Base-by-base conservation (phyloP, 1,140 invertebrate species). In the Brachystomella parvula region DNA sequence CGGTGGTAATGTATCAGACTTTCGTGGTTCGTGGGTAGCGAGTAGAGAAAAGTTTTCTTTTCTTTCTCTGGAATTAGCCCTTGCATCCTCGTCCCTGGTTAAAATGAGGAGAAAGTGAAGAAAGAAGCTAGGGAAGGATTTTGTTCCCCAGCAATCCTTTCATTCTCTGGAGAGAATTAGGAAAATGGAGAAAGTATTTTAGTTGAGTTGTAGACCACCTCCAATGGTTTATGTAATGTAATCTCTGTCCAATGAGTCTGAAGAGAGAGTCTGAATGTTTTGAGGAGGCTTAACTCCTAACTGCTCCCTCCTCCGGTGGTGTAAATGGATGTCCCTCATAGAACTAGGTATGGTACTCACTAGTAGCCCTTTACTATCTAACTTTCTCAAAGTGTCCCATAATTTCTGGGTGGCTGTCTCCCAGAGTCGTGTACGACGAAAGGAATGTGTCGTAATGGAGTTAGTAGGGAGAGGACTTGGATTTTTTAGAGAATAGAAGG, bases 361-460 rank as follows among this genome's bases (percentile, higher is more conserved):
- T n/a, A n/a, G n/a, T n/a, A 53, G 12, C 3, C 49, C 49, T 15
- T 15, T 12, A 24, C 49, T 24, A 53, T 6, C 12, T 24, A 6
- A 19, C 24, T 24, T 26, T 9, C 49, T 26, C 24, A 53, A 53
- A 53, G 49, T 53, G 49, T 53, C 49, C 49, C 49, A 53, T 53
- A 53, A 53, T 53, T 53, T 24, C 49, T 53, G 49, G 49, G 49
- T 53, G 49, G 49, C 49, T 53, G 49, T 53, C 49, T 53, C n/a
- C n/a, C n/a, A n/a, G n/a, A n/a, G n/a, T n/a, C n/a, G n/a, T n/a
- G n/a, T n/a, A n/a, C n/a, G n/a, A n/a, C n/a, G n/a, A n/a, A n/a
- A n/a, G n/a, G n/a, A n/a, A n/a, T n/a, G n/a, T n/a, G n/a, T n/a
- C n/a, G n/a, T n/a, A n/a, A n/a, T 26, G 49, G 49, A 53, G 24